Evolutionary conservation across 2,888 invertebrate genomes (phyloP).

Genomic region (Exocentrus adspersus): DNA sequence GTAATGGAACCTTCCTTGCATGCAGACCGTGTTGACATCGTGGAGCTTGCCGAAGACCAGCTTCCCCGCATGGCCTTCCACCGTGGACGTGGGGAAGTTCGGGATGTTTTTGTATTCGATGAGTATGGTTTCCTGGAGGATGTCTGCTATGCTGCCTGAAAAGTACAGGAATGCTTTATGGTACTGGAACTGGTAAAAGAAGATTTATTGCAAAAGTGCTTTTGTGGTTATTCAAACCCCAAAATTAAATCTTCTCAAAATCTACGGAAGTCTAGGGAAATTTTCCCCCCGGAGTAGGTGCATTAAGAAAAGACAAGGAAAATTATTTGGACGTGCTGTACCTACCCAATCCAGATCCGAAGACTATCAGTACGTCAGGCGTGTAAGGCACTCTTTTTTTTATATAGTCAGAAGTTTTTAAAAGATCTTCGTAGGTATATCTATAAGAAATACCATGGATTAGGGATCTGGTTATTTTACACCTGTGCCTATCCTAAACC

Average conservation of each 20-base stretch:
- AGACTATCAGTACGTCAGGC: constrained; percentile 90
- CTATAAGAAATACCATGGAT: constrained; percentile 70
- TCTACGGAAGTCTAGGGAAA: too few relatives aligned
- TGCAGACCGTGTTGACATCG: constrained; percentile 86
- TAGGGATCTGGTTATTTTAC: too few relatives aligned
- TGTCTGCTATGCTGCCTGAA: constrained; percentile 80
- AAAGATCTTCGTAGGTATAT: constrained; percentile 82
- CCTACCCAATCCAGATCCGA: constrained; percentile 93
- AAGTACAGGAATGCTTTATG: too few relatives aligned
- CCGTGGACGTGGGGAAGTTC: constrained; percentile 91
- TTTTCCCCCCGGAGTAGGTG: too few relatives aligned
- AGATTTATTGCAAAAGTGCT: too few relatives aligned
- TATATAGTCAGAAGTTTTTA: constrained; percentile 79
- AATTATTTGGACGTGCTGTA: constrained; percentile 75
- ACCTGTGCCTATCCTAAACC: too few relatives aligned
- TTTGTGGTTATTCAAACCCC: too few relatives aligned
- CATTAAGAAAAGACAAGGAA: neutral
- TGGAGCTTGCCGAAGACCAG: constrained; percentile 88
- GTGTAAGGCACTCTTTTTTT: constrained; percentile 73
- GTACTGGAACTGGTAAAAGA: too few relatives aligned
- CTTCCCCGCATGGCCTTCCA: constrained; percentile 90
- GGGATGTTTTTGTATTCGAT: constrained; percentile 92
- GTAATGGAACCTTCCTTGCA: constrained; percentile 97
- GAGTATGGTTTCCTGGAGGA: constrained; percentile 72
- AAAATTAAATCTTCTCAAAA: too few relatives aligned